These are phyloP conservation scores for Salminus brasiliensis DNA, from an alignment of 2,113 vertebrate genomes.

Conservation along the genomic window DNA sequence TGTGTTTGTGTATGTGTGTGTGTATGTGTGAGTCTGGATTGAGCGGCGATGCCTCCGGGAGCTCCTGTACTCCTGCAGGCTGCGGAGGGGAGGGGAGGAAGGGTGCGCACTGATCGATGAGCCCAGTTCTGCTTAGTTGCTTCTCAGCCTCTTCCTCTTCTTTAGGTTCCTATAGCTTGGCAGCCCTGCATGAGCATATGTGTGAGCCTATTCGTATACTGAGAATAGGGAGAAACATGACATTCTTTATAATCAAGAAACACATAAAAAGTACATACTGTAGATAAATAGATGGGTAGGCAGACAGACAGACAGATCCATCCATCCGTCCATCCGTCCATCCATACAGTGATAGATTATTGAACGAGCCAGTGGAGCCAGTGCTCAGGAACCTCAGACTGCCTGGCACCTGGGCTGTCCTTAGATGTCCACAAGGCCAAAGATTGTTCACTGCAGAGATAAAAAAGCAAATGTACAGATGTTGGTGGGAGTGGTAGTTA, in stretches of 20 bases:
- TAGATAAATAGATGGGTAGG: too few relatives aligned
- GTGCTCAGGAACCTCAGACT: too few relatives aligned
- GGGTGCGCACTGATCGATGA: conserved; percentile 25
- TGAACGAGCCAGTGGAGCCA: too few relatives aligned
- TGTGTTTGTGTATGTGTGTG: background rate
- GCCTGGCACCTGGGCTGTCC: too few relatives aligned
- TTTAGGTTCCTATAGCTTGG: conserved; percentile 35
- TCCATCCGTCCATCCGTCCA: too few relatives aligned
- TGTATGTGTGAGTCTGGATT: background rate
- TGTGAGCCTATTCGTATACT: conserved; percentile 19
- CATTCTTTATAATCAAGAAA: background rate
- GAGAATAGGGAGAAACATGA: background rate
- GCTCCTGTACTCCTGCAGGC: background rate
- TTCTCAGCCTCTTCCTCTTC: conserved; percentile 9
- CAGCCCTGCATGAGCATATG: background rate
- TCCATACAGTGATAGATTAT: too few relatives aligned
- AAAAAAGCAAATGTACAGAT: too few relatives aligned
- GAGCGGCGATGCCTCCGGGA: background rate
- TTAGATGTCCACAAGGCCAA: too few relatives aligned
- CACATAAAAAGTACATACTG: background rate
- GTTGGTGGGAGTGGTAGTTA: too few relatives aligned
- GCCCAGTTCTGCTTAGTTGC: conserved; percentile 41
- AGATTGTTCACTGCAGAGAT: too few relatives aligned
- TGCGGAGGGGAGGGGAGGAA: background rate
- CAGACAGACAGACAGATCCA: too few relatives aligned